Percentiles rank a stretch among this genome's conserved stretches.
Conservation (phyloP, 2,113 vertebrate genomes). For the Psilopsiagon aymara region DNA sequence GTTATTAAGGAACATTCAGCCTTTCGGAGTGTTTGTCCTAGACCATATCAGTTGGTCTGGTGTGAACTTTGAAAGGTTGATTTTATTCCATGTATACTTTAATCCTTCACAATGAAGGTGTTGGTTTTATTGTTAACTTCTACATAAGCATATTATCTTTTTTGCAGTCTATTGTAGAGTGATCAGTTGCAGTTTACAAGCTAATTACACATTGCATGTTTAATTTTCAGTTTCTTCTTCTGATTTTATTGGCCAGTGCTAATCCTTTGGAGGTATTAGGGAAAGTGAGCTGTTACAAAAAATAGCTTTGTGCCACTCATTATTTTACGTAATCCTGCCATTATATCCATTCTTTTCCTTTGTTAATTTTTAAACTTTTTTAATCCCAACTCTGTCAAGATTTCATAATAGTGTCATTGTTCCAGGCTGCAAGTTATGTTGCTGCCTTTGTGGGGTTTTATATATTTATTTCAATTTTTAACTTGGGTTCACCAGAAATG, state of each 20-base stretch:
- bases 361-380: neutral
- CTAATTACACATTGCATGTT: neutral
- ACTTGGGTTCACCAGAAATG: neutral
- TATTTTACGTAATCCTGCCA: neutral
- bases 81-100: neutral
- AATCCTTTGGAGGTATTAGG: neutral
- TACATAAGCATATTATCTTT: neutral
- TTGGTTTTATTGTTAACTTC: neutral
- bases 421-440: neutral
- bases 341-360: neutral
- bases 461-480: neutral
- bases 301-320: neutral
- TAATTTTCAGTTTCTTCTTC: neutral
- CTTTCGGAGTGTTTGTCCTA: neutral
- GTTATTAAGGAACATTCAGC: neutral
- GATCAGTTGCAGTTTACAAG: neutral
- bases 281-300: neutral
- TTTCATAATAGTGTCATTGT: neutral
- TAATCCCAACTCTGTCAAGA: neutral
- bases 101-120: neutral
- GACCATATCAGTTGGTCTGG: neutral
- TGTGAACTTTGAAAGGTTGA: neutral
- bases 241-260: neutral
- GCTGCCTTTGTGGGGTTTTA: neutral
- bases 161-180: neutral